Evolutionary conservation across 2,888 invertebrate species (phyloP).

Genomic region (Cyclophora albipunctata): DNA sequence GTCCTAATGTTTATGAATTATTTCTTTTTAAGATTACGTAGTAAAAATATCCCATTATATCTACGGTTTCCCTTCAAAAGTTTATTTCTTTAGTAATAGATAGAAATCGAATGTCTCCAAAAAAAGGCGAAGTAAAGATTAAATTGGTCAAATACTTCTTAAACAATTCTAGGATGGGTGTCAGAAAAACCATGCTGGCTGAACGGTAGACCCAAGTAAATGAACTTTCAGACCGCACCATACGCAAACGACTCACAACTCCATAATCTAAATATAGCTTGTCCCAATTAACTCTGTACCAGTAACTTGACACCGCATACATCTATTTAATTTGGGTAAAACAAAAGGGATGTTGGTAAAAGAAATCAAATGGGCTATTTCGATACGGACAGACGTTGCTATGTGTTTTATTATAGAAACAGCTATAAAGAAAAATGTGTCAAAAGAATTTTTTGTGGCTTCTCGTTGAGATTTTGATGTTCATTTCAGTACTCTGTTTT

Average conservation of each 20-base stretch:
- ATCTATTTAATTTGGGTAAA: conserved; percentile 27
- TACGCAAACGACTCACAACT: conserved; percentile 17
- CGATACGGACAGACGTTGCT: conserved; percentile 7
- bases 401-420: conserved; percentile 13
- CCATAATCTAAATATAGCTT: conserved; percentile 42
- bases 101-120: too few relatives aligned
- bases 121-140: too few relatives aligned
- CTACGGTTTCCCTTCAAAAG: too few relatives aligned
- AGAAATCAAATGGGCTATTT: conserved; percentile 2
- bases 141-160: too few relatives aligned
- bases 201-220: conserved; percentile 1
- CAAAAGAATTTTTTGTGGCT: conserved; percentile 7
- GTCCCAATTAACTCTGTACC: conserved; percentile 39
- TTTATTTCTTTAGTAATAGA: too few relatives aligned
- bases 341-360: conserved; percentile 9
- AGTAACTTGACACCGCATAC: conserved; percentile 42
- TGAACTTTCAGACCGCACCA: conserved; percentile 29
- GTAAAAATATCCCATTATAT: too few relatives aligned
- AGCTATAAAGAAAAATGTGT: conserved; percentile 21
- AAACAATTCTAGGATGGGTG: too few relatives aligned
- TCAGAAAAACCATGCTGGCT: too few relatives aligned
- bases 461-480: too few relatives aligned
- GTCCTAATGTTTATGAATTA: too few relatives aligned
- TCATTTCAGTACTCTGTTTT: too few relatives aligned
- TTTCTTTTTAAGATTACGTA: too few relatives aligned